Base-by-base conservation (phyloP, 1,140 invertebrate genomes). In the Laupala kohalensis region DNA sequence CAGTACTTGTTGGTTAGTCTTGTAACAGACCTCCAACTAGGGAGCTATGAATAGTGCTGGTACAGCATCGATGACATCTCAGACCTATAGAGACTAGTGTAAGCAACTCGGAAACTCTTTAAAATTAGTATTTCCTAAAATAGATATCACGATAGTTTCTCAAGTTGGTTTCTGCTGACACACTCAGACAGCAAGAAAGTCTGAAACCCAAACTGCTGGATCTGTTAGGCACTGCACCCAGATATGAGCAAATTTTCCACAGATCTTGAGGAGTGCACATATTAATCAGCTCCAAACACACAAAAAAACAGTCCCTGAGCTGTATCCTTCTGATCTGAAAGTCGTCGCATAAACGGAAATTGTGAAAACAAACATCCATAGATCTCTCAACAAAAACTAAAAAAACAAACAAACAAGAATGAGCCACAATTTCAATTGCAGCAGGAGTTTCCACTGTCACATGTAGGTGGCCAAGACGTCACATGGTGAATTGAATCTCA, bases 401-500 rank as follows among this genome's bases (percentile, higher is more conserved):
- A 19, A 53, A 53, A 19, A 13, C 9, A 9, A 53, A 53, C 9
- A 9, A 13, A 19, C 37, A 53, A 53, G 37, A n/a, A n/a, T n/a
- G n/a, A n/a, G n/a, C n/a, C n/a, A n/a, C n/a, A n/a, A n/a, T 53
- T 53, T 53, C 37, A 53, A 53, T 53, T 53, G 37, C 37, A 53
- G 37, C 37, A 53, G 37, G 37, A 53, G 37, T 53, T 53, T 53
- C 37, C 37, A 53, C 37, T 53, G 37, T 53, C 37, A 19, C 37
- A 53, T 53, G 37, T 53, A 13, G 37, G 37, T 13, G 37, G 37
- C 37, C 37, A 53, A 53, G 37, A 53, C 19, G 37, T 13, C 19
- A 19, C 9, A 13, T 53, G 9, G 19, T 53, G 37, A 9, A 53
- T 53, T 53, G 19, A 27, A 26, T 69, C 68, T 82, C 82, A 82